Evolutionary conservation across 1,140 invertebrate genomes (phyloP), one percentile per base, ranked within the genome.

Genomic region (Drosophila orena): DNA sequence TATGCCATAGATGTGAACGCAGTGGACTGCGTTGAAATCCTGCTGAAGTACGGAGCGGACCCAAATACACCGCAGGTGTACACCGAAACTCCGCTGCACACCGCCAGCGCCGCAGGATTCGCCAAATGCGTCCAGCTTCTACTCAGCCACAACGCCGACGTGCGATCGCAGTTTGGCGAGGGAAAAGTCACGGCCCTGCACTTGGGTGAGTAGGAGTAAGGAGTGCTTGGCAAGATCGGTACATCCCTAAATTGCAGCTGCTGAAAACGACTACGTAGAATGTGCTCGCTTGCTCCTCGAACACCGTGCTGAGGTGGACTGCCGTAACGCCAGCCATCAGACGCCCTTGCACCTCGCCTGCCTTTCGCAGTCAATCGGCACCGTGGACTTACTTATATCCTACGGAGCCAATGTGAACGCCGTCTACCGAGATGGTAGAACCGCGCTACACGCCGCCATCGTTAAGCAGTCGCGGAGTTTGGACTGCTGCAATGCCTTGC

Each of bases 21-120:
- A 4, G 92, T 93, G 15, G 94, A 96, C 58, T 96, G 96, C 72
- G 96, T 96, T 0, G 94, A 94, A 73, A 93, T 93, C 55, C 92
- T 97, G 44, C 84, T 97, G 27, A 94, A 95, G 75, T 94, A 94
- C 44, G 95, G 96, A 27, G 96, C 96, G 4, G 94, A 94, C 79
- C 95, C 96, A 43, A 96, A 96, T 76, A 96, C 95, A 58, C 95
- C 95, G n/a, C 96, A 96, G 93, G 96, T 96, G 24, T 97, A 95
- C 74, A 97, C 95, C 4, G 96, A 97, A 93, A 97, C 97, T 0
- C 96, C 97, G 0, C 90, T 98, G 4, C 97, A 97, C 72, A 95
- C 97, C 4, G 96, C 97, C 10, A 95, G 96, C 15, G 94, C 95
- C 46, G 92, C 96, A 35, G 97, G 97, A 10, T 95, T 95, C 30